Base-by-base conservation (phyloP, 2,888 invertebrate genomes). In the Idaea aversata region DNA sequence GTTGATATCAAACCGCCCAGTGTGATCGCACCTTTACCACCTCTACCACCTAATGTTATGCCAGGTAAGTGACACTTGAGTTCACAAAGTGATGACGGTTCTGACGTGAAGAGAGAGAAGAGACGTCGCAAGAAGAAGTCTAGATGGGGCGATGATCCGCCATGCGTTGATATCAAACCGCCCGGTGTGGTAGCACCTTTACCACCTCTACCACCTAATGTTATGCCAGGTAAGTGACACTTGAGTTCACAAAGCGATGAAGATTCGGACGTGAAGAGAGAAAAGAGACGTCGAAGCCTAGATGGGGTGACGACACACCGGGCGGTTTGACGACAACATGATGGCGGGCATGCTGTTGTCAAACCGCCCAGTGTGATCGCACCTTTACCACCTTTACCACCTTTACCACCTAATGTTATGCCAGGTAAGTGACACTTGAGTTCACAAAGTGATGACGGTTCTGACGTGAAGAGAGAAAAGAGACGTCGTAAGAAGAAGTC, bases 231-330 rank as follows among this genome's bases (percentile, higher is more conserved):
- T 47, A 10, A 47, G 47, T 5, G 7, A 13, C 13, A 13, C 13
- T 47, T 38, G 2, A n/a, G n/a, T 38, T 10, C 10, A 10, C 10
- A 47, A 13, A 89, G 88, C 75, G 93, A 93, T 69, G 93, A 91
- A 1, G 86, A 86, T 6, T 84, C 87, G 0, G 93, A 93, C 5
- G 87, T 85, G 16, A 93, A 87, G 66, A 82, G 82, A 7, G 92
- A 90, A 67, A 84, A 88, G 63, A 91, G 94, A 15, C 94, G 93
- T 79, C 93, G 95, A 95, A 95, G 82, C 97, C 97, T 77, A 94
- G 97, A 25, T 97, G 97, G 96, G 96, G 96, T 59, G 95, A n/a
- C n/a, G 96, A 95, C 62, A 87, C 90, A 5, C 88, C 91, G 0
- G n/a, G n/a, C n/a, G n/a, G n/a, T n/a, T n/a, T n/a, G n/a, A n/a